Base-by-base conservation (phyloP, 2,888 invertebrate species). In the Maniola hyperantus region DNA sequence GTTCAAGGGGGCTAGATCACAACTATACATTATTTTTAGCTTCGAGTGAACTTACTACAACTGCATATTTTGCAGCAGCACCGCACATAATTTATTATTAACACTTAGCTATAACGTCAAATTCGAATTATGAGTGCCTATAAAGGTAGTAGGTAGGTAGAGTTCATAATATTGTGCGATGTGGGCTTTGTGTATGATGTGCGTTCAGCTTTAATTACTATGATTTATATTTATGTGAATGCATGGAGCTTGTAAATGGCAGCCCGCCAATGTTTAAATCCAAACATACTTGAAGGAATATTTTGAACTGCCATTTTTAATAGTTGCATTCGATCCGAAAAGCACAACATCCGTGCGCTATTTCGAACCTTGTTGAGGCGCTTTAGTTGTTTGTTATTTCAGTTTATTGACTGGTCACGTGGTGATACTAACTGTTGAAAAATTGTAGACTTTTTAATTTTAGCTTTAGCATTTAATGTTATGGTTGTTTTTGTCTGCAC, bases 251-350 rank as follows among this genome's bases (percentile, higher is more conserved):
- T 51, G 36, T 63, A 34, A 62, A 51, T 72, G 70, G 72, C 69
- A 66, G 26, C 48, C 36, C 36, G 68, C 71, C 73, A 74, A 69
- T 53, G n/a, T 67, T 60, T 48, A 65, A 65, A 66, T 62, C 39
- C 65, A 61, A 72, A 67, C 64, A 70, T 66, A 60, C 66, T 58
- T 51, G 64, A 54, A 59, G 57, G 67, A 59, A 50, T 51, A 54
- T 54, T 42, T 34, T 13, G 42, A 59, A 51, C 13, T 34, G 46
- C 11, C 18, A 39, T 42, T 59, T 54, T 65, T 53, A 53, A 54
- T 44, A 54, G 34, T 54, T 54, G 53, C 64, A 64, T 64, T 20
- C 55, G 55, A 26, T 18, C 48, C 36, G 57, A 36, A 13, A 54
- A 48, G 36, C 18, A 64, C 39, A 64, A 39, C 50, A 58, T 64